Evolutionary conservation across 2,888 invertebrate genomes (phyloP).

Genomic region (Pollenia griseotomentosa): DNA sequence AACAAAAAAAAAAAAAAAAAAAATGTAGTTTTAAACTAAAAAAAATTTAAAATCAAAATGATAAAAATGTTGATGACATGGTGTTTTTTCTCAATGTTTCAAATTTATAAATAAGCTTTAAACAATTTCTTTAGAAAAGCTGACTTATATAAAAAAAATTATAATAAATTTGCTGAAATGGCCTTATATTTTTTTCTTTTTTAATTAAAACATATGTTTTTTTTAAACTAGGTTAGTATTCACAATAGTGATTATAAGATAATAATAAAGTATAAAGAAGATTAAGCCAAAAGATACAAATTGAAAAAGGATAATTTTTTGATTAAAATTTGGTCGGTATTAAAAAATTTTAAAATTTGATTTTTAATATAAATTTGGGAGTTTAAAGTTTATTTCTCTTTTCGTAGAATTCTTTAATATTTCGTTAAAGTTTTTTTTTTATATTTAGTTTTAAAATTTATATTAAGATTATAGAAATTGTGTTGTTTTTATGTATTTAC

Average conservation of each 20-base stretch:
- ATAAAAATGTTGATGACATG: slow-evolving; percentile 58
- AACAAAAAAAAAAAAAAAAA: slow-evolving; percentile 50
- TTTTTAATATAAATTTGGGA: too few species aligned
- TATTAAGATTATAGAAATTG: too few species aligned
- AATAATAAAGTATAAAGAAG: slow-evolving; percentile 30
- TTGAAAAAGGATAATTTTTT: background rate
- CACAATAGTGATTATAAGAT: slow-evolving; percentile 41
- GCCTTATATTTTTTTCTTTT: slow-evolving; percentile 44
- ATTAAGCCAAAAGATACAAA: slow-evolving; percentile 16
- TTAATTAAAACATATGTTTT: slow-evolving; percentile 40
- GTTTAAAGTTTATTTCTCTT: too few species aligned
- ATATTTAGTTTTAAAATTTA: too few species aligned
- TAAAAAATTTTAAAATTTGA: background rate
- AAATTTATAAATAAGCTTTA: slow-evolving; percentile 51
- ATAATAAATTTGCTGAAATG: slow-evolving; percentile 57
- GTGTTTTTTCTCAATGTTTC: slow-evolving; percentile 7
- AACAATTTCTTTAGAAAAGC: slow-evolving; percentile 43
- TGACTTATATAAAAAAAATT: slow-evolving; percentile 34
- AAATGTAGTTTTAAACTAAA: slow-evolving; percentile 59
- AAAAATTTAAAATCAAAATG: slow-evolving; percentile 49
- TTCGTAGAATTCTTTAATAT: too few species aligned
- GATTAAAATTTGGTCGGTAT: background rate
- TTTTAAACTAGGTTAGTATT: slow-evolving; percentile 61
- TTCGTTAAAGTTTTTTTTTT: too few species aligned
- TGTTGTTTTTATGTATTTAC: too few species aligned